Evolutionary conservation across 2,113 vertebrate species (phyloP).

Genomic region (Gymnobelideus leadbeateri): DNA sequence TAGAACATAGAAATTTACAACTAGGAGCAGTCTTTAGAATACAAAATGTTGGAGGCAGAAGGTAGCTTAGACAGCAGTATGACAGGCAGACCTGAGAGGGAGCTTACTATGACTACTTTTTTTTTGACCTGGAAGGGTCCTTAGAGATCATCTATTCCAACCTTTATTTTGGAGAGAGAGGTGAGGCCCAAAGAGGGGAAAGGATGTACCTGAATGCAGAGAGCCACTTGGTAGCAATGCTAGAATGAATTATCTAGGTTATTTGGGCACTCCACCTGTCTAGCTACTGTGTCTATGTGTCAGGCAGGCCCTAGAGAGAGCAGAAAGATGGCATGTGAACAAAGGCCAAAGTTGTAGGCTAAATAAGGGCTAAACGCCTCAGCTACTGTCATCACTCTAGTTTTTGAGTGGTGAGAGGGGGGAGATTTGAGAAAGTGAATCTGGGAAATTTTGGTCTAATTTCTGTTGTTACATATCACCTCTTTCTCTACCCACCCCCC

Average conservation of each 20-base stretch:
- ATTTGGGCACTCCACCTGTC: background rate
- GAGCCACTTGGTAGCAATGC: background rate
- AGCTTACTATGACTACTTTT: background rate
- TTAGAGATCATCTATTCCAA: background rate
- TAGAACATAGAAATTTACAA: background rate
- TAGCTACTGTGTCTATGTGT: background rate
- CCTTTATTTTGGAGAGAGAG: background rate
- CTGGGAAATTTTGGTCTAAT: background rate
- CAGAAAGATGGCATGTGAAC: background rate
- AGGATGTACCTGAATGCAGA: background rate
- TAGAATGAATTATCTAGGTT: background rate
- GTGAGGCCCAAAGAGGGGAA: background rate
- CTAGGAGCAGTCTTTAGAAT: background rate
- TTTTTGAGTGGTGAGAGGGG: background rate
- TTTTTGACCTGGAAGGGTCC: background rate
- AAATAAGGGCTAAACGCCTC: background rate
- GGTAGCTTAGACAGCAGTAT: background rate
- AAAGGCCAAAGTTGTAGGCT: background rate
- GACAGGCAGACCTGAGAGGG: background rate
- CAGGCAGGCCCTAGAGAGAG: background rate
- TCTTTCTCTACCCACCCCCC: fast-evolving
- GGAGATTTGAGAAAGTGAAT: background rate
- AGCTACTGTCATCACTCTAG: background rate
- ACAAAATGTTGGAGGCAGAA: too few relatives aligned
- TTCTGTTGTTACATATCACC: background rate